Evolutionary conservation across 2,797 vertebrate species (phyloP).

Genomic region (Oryzias sinensis): DNA sequence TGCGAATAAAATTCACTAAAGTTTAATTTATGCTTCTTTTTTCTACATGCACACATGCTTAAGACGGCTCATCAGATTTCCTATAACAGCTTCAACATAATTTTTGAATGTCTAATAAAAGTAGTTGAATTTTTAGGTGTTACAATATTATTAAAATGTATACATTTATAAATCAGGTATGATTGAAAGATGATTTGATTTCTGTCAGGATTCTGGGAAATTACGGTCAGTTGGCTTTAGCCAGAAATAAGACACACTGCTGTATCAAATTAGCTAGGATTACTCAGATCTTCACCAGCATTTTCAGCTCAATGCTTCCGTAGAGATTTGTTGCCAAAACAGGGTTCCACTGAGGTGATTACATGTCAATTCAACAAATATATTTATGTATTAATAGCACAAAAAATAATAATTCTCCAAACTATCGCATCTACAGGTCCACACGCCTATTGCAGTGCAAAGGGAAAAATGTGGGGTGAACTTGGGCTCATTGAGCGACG

Average conservation of each 20-base stretch:
- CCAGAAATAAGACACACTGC: neutral
- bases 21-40: no score
- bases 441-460: constrained; percentile 41
- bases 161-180: constrained; percentile 4
- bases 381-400: constrained; percentile 12
- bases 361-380: constrained; percentile 19
- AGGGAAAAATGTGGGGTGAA: constrained; percentile 31
- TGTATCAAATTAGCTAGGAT: constrained; percentile 15
- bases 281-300: constrained; percentile 8
- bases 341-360: constrained; percentile 8
- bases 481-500: constrained; percentile 39
- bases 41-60: neutral
- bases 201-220: constrained; percentile 29
- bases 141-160: no score
- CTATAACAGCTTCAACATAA: neutral
- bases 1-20: no score
- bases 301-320: constrained; percentile 2
- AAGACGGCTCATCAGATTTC: neutral
- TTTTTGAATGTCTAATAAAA: neutral
- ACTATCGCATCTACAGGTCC: constrained; percentile 42
- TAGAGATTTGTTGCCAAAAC: neutral
- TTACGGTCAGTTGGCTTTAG: constrained; percentile 16
- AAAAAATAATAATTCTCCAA: constrained; percentile 28
- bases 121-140: neutral
- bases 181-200: constrained; percentile 18